phyloP scores from a whole-genome alignment of 2,888 invertebrate genomes.

The Proisotoma minuta region DNA sequence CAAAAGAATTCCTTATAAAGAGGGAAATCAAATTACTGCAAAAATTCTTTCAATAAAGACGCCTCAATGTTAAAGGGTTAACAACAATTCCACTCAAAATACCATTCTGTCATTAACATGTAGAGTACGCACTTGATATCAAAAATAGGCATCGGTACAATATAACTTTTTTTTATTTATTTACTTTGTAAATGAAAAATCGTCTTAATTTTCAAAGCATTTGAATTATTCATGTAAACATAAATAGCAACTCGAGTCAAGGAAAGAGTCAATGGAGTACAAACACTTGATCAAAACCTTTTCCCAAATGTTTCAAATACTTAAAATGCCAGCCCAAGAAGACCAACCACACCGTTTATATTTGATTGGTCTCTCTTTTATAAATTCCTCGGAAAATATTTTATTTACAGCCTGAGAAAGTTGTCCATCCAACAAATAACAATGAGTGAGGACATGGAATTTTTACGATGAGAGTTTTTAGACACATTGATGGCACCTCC shows the following conservation, averaged over 20 bases:
- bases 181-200: too few relatives aligned
- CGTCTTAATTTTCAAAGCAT: slow-evolving; percentile 3
- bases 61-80: too few relatives aligned
- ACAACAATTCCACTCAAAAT: too few relatives aligned
- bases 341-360: background rate
- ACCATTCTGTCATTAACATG: too few relatives aligned
- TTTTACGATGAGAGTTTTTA: too few relatives aligned
- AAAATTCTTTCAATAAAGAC: too few relatives aligned
- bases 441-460: too few relatives aligned
- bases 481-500: too few relatives aligned
- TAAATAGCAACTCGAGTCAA: background rate
- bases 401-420: background rate
- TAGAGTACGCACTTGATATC: too few relatives aligned
- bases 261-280: background rate
- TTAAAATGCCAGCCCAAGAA: background rate
- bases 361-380: background rate
- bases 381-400: background rate
- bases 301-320: background rate
- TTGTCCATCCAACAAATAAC: background rate
- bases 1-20: background rate
- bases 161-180: too few relatives aligned
- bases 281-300: background rate
- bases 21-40: background rate
- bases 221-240: slow-evolving; percentile 10
- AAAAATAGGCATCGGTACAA: too few relatives aligned